Evolutionary conservation across 2,888 invertebrate genomes (phyloP), one percentile per base, ranked within the genome.

Genomic region (Eubasilissa splendida): DNA sequence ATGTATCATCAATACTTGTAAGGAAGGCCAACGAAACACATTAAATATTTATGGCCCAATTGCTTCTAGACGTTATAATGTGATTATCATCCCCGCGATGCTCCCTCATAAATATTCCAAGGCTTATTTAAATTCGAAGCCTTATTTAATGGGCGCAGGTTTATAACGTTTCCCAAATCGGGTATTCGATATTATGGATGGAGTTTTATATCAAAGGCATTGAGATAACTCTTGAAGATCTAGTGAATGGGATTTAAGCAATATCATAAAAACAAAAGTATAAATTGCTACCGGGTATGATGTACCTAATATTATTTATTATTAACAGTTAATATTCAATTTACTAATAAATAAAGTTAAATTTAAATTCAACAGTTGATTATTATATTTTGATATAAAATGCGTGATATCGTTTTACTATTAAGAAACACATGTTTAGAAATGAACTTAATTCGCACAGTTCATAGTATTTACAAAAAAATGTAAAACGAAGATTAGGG

Each of bases 71-170:
- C 31, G 31, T 70, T 70, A 70, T 70, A 70, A 70, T 70, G 70
- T 70, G 70, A 70, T 70, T 70, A 66, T 76, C 66, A 76, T 76
- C 66, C 66, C 76, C 76, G 76, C 76, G 54, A 50, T 42, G 22
- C 56, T 53, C 14, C 42, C 52, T 71, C 71, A 73, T 78, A 78
- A 78, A 78, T 78, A 78, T 78, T 78, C 71, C 14, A 22, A 31
- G n/a, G 71, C 59, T 78, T 60, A 78, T 78, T 78, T 78, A 71
- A 78, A 78, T 78, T 42, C 63, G 73, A 73, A 73, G 56, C 78
- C 78, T 58, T 77, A 33, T 56, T 65, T 77, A 77, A 77, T 77
- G 70, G 59, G 31, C 53, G 70, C 70, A 70, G 70, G 70, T 70
- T 70, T 70, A 70, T 70, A 54, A 54, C 53, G 14, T 70, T 70